phyloP scores from a whole-genome alignment of 2,888 invertebrate species.

The Neoaliturus tenellus region DNA sequence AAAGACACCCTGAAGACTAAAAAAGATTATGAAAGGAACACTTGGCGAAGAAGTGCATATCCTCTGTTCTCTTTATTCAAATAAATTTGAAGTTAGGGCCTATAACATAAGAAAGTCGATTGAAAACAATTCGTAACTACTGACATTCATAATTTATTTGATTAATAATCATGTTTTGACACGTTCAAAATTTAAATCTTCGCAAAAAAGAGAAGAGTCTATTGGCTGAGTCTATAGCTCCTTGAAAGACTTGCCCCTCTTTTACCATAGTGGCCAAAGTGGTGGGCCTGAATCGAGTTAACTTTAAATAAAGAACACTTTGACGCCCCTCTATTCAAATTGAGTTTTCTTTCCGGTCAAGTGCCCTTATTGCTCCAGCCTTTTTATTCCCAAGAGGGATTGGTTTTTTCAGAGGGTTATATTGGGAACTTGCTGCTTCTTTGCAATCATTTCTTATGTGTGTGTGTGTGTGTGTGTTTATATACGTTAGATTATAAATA shows the following conservation, averaged over 20 bases:
- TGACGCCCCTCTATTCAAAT: conserved; percentile 60
- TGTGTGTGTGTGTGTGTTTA: too few species aligned
- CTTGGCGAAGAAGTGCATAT: too few species aligned
- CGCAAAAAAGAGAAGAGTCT: background rate
- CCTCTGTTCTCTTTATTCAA: too few species aligned
- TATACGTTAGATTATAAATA: too few species aligned
- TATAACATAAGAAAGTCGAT: too few species aligned
- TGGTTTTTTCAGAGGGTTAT: background rate
- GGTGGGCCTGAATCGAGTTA: conserved; percentile 56
- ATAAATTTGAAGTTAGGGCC: too few species aligned
- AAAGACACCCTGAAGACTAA: background rate
- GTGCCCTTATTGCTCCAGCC: conserved; percentile 53
- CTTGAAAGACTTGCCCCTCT: background rate
- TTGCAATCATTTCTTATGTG: too few species aligned
- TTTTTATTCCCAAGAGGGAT: conserved; percentile 10
- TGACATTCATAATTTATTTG: too few species aligned
- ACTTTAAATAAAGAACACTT: conserved; percentile 62
- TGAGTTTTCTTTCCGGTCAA: conserved; percentile 55
- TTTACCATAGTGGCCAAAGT: conserved; percentile 39
- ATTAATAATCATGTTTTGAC: too few species aligned
- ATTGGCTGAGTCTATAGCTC: background rate
- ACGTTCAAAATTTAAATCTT: background rate
- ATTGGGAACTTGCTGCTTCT: background rate
- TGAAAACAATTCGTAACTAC: too few species aligned
- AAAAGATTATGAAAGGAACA: too few species aligned